Evolutionary conservation across 1,140 invertebrate genomes (phyloP), one percentile per base, ranked within the genome.

Genomic region (Nephotettix cincticeps): DNA sequence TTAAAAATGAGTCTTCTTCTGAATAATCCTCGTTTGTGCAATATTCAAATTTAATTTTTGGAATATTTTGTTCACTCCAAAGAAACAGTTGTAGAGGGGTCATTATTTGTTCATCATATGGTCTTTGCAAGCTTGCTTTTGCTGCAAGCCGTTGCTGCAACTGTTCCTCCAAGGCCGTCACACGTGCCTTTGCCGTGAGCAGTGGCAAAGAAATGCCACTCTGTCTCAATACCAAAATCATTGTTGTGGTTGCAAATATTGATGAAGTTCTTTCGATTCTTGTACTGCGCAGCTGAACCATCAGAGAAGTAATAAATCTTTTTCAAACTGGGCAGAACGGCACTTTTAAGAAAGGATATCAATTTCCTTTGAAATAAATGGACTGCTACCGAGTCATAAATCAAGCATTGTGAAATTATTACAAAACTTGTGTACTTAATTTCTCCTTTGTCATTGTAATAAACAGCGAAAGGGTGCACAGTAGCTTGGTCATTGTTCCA

Each of bases 81-180:
- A 9, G 36, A 40, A 40, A 56, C 23, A 9, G 51, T 56, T 56
- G 19, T 56, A 23, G 21, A 56, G 51, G 51, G 51, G 51, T 56
- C 51, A 56, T 56, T 40, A 40, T 40, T 17, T 40, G 6, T 40
- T 17, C 36, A 40, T 40, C 36, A 40, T 40, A 40, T 40, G 36
- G 36, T 40, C 36, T 40, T 56, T 56, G 51, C 51, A 56, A 56
- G 51, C 51, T 56, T 56, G 51, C 51, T 56, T 56, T 56, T 56
- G 51, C 51, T 56, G 51, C 51, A 56, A 21, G 51, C 51, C 51
- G 19, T 56, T 56, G n/a, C n/a, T n/a, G n/a, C 21, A 19, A 56
- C 14, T 6, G 51, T 56, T 19, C 51, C 51, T 56, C 9, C 21
- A 9, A 56, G 51, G 23, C 9, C 51, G 21, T 56, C 51, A 56